Percentiles rank a stretch among this genome's conserved stretches.
phyloP scores from a whole-genome alignment of 2,113 vertebrate genomes.

The Paracanthobrama guichenoti region DNA sequence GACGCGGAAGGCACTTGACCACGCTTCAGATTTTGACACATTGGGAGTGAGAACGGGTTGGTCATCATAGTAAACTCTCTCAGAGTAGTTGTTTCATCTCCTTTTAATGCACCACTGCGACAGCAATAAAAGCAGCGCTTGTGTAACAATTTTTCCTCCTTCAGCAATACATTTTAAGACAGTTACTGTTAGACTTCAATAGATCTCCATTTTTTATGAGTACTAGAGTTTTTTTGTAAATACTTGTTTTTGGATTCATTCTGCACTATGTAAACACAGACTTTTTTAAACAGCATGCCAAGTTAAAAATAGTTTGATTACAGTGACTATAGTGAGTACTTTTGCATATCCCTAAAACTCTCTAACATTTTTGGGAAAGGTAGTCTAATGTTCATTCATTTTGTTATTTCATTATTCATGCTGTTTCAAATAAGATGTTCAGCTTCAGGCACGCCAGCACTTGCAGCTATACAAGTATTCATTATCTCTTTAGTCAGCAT shows the following conservation, averaged over 20 bases:
- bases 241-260: background rate
- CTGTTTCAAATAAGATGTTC: background rate
- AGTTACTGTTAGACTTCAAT: conserved; percentile 1
- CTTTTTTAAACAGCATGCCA: background rate
- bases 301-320: background rate
- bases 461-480: background rate
- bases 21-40: too few species aligned
- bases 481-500: background rate
- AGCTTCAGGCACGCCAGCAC: background rate
- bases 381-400: background rate
- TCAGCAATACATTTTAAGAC: background rate
- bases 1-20: too few species aligned
- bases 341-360: background rate
- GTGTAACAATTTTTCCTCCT: background rate
- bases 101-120: background rate
- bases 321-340: background rate
- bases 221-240: background rate
- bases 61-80: background rate
- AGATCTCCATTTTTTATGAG: background rate
- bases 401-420: background rate
- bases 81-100: background rate
- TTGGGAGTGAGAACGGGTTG: too few species aligned
- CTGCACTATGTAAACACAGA: background rate
- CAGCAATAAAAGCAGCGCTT: background rate
- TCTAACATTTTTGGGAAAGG: background rate